phyloP scores from a whole-genome alignment of 2,113 vertebrate species.

The Octodon degus region DNA sequence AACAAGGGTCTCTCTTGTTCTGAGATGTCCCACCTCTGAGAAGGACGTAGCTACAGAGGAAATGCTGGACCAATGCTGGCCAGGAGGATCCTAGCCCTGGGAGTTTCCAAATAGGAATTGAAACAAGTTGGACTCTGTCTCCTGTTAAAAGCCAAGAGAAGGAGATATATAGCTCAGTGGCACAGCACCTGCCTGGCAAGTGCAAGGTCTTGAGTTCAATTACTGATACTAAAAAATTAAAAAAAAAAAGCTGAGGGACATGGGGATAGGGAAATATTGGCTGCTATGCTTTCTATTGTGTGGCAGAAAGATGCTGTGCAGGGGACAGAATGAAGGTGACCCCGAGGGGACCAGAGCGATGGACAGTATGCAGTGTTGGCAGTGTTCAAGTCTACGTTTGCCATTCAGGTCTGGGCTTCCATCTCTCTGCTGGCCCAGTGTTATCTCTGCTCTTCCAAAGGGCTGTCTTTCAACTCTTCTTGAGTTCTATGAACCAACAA shows the following conservation, averaged over 20 bases:
- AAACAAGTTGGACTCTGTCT: background rate
- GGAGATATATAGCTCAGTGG: too few relatives aligned
- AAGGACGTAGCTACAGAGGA: background rate
- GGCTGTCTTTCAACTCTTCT: background rate
- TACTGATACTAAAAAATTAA: too few relatives aligned
- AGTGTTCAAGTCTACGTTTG: background rate
- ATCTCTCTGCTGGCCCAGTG: background rate
- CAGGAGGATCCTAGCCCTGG: background rate
- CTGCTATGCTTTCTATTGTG: background rate
- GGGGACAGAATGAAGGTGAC: background rate
- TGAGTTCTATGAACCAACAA: background rate
- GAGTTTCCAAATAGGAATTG: background rate
- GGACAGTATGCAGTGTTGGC: background rate
- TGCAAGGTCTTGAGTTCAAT: too few relatives aligned
- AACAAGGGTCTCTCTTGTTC: background rate
- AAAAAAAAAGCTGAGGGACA: background rate
- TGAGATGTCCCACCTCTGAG: background rate
- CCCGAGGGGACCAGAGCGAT: background rate
- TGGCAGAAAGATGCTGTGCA: background rate
- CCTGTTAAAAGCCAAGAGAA: background rate
- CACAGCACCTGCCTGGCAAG: too few relatives aligned
- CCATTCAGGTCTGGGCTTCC: background rate
- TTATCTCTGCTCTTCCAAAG: background rate
- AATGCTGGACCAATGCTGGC: background rate
- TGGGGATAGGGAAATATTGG: background rate